Evolutionary conservation across 2,797 vertebrate species (phyloP), one percentile per base, ranked within the genome.

Genomic region (Discoglossus pictus): DNA sequence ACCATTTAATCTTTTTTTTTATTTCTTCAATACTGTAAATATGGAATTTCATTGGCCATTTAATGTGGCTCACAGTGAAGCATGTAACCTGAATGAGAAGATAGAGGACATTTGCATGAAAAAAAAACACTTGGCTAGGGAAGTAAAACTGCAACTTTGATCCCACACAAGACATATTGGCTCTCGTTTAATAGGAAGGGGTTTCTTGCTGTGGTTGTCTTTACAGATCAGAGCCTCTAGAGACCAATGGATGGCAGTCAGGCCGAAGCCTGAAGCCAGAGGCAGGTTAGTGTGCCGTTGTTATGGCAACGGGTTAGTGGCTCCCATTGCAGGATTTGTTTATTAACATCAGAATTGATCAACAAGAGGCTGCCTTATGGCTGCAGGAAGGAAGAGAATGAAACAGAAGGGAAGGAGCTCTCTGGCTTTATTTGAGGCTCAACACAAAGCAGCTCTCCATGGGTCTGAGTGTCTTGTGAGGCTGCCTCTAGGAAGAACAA

Each of bases 291-390:
- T 4, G 59, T 61, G 44, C 24, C 39, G 59, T 50, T 36, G 59
- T 20, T 39, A 61, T 61, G 46, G 27, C 59, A 50, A 61, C 46
- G 17, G 10, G n/a, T 38, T 50, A 11, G 44, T 5, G 43, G 35
- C n/a, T 61, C 31, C 44, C 20, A 7, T 20, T 13, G 31, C 38
- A 50, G 38, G 31, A 50, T 39, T 50, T 48, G 59, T 50, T 38
- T 61, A 50, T 61, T 61, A 61, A 50, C 59, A 61, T 50, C 20
- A 25, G 59, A 24, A 50, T 24, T 25, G 58, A 47, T 61, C 58
- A 61, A 20, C 16, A 12, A 59, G 55, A 34, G 20, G 24, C 20
- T 42, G 53, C 7, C 13, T 16, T n/a, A 50, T 61, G 34, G 24
- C 34, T 16, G 21, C 46, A 20, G 20, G 20, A 48, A 23, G 31